Percentiles rank a stretch among this genome's conserved stretches.
These are phyloP conservation scores for Syngnathus scovelli DNA, from an alignment of 2,113 vertebrate species.

Conservation along the genomic window DNA sequence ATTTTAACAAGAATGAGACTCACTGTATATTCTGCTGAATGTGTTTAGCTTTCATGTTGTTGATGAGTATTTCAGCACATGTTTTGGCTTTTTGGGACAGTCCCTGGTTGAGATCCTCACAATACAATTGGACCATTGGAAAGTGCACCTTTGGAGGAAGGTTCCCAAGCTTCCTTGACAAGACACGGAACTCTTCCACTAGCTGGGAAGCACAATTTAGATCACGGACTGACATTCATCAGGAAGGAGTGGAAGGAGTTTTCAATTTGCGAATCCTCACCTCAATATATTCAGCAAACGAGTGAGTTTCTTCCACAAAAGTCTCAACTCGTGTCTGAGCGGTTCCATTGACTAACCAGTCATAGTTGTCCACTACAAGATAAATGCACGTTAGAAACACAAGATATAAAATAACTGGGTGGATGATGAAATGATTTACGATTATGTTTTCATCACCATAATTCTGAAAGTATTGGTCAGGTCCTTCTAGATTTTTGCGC, in stretches of 20 bases:
- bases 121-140: conserved; percentile 85
- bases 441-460: conserved; percentile 73
- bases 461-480: conserved; percentile 74
- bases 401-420: neutral
- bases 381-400: conserved; percentile 15
- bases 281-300: conserved; percentile 82
- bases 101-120: conserved; percentile 87
- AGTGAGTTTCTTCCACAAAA: conserved; percentile 78
- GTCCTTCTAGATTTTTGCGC: conserved; percentile 72
- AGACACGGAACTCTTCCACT: conserved; percentile 77
- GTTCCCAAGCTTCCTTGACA: conserved; percentile 80
- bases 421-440: neutral
- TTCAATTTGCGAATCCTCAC: conserved; percentile 62
- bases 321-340: conserved; percentile 69
- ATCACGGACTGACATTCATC: conserved; percentile 18
- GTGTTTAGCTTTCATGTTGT: conserved; percentile 71
- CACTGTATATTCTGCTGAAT: conserved; percentile 77
- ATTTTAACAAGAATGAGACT: conserved; percentile 46
- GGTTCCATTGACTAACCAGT: conserved; percentile 87
- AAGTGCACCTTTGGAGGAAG: conserved; percentile 77
- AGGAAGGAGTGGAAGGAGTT: neutral
- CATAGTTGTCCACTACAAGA: conserved; percentile 79
- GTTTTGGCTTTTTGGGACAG: conserved; percentile 74
- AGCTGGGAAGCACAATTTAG: conserved; percentile 68
- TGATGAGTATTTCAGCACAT: conserved; percentile 76